Evolutionary conservation across 1,140 invertebrate species (phyloP), one percentile per base, ranked within the genome.

Genomic region (Caenorhabditis latens): DNA sequence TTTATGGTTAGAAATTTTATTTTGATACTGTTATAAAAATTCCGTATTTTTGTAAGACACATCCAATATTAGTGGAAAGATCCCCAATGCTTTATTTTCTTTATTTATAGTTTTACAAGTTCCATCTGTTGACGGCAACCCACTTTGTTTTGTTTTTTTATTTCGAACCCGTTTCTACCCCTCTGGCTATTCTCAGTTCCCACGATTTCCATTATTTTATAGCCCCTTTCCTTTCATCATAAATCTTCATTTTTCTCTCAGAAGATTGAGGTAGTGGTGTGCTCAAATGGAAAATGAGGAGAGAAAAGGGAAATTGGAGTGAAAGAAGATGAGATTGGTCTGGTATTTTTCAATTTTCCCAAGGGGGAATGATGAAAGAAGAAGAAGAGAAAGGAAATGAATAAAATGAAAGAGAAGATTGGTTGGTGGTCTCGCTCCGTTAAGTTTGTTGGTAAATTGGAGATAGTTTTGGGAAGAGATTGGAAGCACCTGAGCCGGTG

Each of bases 1-100:
- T 32, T 32, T 32, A 32, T 32, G 0, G 32, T 32, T 32, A 32
- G 32, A 32, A 32, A 32, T 32, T 95, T 97, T 24, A n/a, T n/a
- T n/a, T n/a, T n/a, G n/a, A n/a, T n/a, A n/a, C n/a, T n/a, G n/a
- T n/a, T n/a, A n/a, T n/a, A n/a, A n/a, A n/a, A n/a, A n/a, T n/a
- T n/a, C n/a, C n/a, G n/a, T n/a, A n/a, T n/a, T n/a, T n/a, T n/a
- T n/a, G n/a, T n/a, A n/a, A n/a, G n/a, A n/a, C n/a, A n/a, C n/a
- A n/a, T n/a, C n/a, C n/a, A n/a, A n/a, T n/a, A n/a, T n/a, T n/a
- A n/a, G n/a, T n/a, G n/a, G n/a, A n/a, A n/a, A n/a, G n/a, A n/a
- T n/a, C n/a, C n/a, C n/a, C n/a, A n/a, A n/a, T n/a, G n/a, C n/a
- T n/a, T n/a, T n/a, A n/a, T n/a, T n/a, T n/a, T n/a, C n/a, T n/a